A percentile compares a stretch with the other conserved stretches of the same genome.
These are phyloP conservation scores for Drosophila helvetica DNA, from an alignment of 2,888 invertebrate species.

Conservation along the genomic window DNA sequence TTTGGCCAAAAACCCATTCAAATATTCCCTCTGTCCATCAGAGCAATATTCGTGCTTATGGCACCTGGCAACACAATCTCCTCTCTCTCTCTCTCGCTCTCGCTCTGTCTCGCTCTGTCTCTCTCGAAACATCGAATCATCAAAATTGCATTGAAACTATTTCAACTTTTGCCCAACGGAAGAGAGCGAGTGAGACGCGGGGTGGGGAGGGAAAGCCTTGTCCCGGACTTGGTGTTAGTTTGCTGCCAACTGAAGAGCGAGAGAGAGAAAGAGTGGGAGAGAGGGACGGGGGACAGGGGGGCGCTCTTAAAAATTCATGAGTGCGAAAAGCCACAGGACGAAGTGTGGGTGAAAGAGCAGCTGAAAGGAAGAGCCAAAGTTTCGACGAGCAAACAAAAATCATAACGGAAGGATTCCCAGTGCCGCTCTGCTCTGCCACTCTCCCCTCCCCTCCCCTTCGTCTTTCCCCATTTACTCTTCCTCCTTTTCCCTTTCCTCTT, in stretches of 20 bases:
- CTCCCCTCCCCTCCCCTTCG: background rate
- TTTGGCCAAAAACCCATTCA: conserved; percentile 24
- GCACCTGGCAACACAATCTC: conserved; percentile 5
- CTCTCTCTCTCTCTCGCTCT: background rate
- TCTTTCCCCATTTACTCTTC: background rate
- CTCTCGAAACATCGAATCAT: conserved; percentile 69
- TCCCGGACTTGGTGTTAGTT: conserved; percentile 60
- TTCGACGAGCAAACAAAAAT: conserved; percentile 52
- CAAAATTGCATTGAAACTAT: conserved; percentile 77
- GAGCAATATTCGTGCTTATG: conserved; percentile 26
- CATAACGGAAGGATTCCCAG: conserved; percentile 44
- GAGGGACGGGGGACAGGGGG: background rate
- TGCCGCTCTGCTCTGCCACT: background rate
- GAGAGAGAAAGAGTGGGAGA: background rate
- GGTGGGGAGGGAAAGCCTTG: background rate
- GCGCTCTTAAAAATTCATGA: conserved; percentile 71
- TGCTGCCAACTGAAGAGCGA: conserved; percentile 67
- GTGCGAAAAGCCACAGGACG: conserved; percentile 71
- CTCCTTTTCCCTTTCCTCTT: background rate
- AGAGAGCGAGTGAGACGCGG: background rate
- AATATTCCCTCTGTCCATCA: conserved; percentile 19
- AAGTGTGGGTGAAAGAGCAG: conserved; percentile 38
- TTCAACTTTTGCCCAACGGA: conserved; percentile 58
- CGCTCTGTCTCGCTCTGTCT: conserved; percentile 14
- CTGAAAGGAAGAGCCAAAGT: conserved; percentile 37